Percentiles rank a stretch among this genome's conserved stretches.
These are phyloP conservation scores for Amphiprion ocellaris DNA, from an alignment of 2,113 vertebrate genomes.

Conservation along the genomic window DNA sequence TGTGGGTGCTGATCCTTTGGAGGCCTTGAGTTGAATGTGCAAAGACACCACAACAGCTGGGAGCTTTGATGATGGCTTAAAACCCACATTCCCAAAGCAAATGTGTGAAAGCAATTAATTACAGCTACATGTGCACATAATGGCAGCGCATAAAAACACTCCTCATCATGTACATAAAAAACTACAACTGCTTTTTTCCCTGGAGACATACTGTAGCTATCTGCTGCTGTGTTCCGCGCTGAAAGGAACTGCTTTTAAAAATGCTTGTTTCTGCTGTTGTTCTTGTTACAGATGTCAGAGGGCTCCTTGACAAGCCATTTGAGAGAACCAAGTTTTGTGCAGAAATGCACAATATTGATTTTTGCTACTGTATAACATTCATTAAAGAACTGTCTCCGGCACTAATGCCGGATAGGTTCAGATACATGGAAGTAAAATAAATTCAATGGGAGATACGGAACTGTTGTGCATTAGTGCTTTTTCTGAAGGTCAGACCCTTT, in stretches of 20 bases:
- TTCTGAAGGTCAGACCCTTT: slow-evolving; percentile 54
- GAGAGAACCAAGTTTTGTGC: slow-evolving; percentile 53
- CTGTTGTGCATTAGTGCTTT: slow-evolving; percentile 5
- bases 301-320: slow-evolving; percentile 41
- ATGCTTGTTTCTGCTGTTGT: slow-evolving; percentile 32
- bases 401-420: slow-evolving; percentile 2
- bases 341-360: slow-evolving; percentile 63
- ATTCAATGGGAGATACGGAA: slow-evolving; percentile 6
- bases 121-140: slow-evolving; percentile 44
- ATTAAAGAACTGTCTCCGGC: slow-evolving; percentile 50
- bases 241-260: slow-evolving; percentile 30
- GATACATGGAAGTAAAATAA: slow-evolving; percentile 23
- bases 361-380: slow-evolving; percentile 37
- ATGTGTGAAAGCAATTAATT: slow-evolving; percentile 58
- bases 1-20: slow-evolving; percentile 21
- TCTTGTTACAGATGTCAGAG: slow-evolving; percentile 51
- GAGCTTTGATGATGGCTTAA: slow-evolving; percentile 39
- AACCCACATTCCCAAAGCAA: slow-evolving; percentile 47
- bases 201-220: background rate
- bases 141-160: slow-evolving; percentile 30
- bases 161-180: slow-evolving; percentile 21
- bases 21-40: slow-evolving; percentile 27
- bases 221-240: background rate
- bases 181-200: slow-evolving; percentile 17
- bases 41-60: slow-evolving; percentile 58